A percentile compares a stretch with the other conserved stretches of the same genome.
phyloP scores from a whole-genome alignment of 2,888 invertebrate genomes.

The Tipula helvola region DNA sequence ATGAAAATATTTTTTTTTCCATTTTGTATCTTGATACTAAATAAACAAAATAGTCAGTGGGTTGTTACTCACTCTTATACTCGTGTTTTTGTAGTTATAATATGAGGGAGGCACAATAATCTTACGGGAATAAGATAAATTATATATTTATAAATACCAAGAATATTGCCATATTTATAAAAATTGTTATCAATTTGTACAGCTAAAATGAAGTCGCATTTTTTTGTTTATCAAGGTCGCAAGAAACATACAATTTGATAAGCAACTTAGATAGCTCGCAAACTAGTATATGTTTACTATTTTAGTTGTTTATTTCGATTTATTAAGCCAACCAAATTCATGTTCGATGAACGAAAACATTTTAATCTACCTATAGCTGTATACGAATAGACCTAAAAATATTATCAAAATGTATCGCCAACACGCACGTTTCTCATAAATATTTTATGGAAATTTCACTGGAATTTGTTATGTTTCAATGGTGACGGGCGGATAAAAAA shows the following conservation, averaged over 20 bases:
- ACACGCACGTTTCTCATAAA: background rate
- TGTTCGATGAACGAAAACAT: background rate
- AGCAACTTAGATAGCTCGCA: no score
- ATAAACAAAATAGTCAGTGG: no score
- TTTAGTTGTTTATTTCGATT: background rate
- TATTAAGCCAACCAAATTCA: background rate
- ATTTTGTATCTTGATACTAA: background rate
- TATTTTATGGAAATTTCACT: background rate
- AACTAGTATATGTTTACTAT: background rate
- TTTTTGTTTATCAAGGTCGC: no score
- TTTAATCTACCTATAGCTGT: background rate
- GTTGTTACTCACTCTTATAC: no score
- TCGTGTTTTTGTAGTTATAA: no score
- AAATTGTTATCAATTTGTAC: no score
- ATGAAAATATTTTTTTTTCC: background rate
- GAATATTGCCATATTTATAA: no score
- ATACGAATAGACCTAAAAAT: background rate
- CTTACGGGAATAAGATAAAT: no score
- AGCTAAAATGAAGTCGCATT: no score
- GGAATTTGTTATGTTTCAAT: background rate
- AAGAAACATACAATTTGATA: no score
- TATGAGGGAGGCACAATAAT: no score
- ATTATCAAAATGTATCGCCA: background rate
- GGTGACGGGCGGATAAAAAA: background rate
- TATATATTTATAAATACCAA: no score